These are phyloP conservation scores for Dorcus parallelipipedus DNA, from an alignment of 2,888 invertebrate species.

Conservation along the genomic window DNA sequence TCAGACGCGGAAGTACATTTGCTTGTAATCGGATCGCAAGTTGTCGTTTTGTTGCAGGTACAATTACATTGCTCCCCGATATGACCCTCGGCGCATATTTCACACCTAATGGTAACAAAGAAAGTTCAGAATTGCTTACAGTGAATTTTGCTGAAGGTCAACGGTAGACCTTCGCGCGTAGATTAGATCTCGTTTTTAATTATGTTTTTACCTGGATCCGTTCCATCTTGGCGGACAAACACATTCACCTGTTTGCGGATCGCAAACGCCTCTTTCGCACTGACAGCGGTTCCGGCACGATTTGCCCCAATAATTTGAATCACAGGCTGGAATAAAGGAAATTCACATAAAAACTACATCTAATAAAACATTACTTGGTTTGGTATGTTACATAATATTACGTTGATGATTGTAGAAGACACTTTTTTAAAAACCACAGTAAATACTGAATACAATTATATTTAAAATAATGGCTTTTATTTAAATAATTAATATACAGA, in stretches of 20 bases:
- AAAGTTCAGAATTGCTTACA: too few species aligned
- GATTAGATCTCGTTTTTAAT: not conserved
- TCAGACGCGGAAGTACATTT: not conserved
- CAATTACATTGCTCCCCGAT: not conserved
- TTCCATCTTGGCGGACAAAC: constrained; percentile 66
- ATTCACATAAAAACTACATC: not conserved
- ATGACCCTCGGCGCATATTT: constrained; percentile 5
- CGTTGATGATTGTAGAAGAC: too few species aligned
- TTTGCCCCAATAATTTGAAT: constrained; percentile 68
- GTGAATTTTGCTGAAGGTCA: too few species aligned
- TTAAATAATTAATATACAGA: too few species aligned
- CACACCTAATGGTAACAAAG: not conserved
- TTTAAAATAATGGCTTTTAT: too few species aligned
- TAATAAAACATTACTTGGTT: not conserved
- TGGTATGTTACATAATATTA: too few species aligned
- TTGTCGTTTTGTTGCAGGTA: not conserved
- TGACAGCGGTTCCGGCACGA: constrained; percentile 66
- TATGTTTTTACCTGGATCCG: constrained; percentile 62
- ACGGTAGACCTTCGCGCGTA: too few species aligned
- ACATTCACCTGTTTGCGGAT: constrained; percentile 62
- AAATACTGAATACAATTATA: too few species aligned
- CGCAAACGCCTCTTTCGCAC: constrained; percentile 63
- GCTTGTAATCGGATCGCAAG: constrained; percentile 3
- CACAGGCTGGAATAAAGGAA: constrained; percentile 57
- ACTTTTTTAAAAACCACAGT: too few species aligned